Base-by-base conservation (phyloP, 2,888 invertebrate genomes). In the Selenia dentaria region DNA sequence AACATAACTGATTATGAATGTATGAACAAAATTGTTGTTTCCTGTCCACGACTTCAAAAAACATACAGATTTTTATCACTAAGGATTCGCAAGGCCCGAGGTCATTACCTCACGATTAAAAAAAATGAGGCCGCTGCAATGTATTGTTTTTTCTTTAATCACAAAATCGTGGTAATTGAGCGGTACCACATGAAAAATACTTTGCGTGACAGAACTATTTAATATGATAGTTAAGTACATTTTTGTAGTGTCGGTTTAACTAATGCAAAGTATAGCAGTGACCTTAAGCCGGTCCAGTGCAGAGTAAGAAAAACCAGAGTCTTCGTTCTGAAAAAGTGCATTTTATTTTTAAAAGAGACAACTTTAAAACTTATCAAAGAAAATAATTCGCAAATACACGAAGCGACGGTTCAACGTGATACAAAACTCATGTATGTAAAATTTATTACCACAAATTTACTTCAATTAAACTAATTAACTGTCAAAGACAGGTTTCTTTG, bases 241-340 rank as follows among this genome's bases (percentile, higher is more conserved):
- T 37, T 33, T 32, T 33, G 24, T 14, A 14, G 9, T 24, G 13
- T 11, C 14, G 29, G 13, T 37, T 40, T 49, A 25, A 40, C 56
- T 59, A 45, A 52, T 41, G 34, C 20, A 18, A 45, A 38, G 50
- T 50, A 42, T 45, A 42, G 40, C 24, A 34, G 43, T 57, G 65
- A 58, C 68, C 68, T 68, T 62, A 62, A 44, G 47, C 51, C 46
- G 43, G 41, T 47, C 10, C 11, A 14, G 24, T 31, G 40, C 29
- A 62, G 53, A 65, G 66, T 65, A 61, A 8, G 14, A 6, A 8
- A 10, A 12, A 25, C 1, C 12, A 54, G 45, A 53, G 48, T 11
- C 6, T 33, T 10, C 24, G n/a, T n/a, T n/a, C n/a, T n/a, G n/a
- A n/a, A n/a, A n/a, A n/a, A n/a, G n/a, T n/a, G n/a, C n/a, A n/a